Evolutionary conservation across 2,113 vertebrate genomes (phyloP), one percentile per base, ranked within the genome.

Genomic region (Ardeotis arabs): DNA sequence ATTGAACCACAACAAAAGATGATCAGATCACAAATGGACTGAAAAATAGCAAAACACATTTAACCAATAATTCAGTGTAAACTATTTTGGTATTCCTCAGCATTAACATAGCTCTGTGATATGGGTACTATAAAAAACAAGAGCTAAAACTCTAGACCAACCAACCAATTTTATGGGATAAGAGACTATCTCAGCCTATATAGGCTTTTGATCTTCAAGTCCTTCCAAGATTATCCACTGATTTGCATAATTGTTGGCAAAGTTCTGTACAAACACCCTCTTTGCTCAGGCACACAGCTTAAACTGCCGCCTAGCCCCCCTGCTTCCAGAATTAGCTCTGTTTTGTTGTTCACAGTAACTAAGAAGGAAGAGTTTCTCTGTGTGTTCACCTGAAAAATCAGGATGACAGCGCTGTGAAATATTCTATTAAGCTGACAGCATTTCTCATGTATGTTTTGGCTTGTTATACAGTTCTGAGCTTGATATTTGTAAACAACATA

Each of bases 391-490:
- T 93, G 84, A 94, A 96, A 95, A 95, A 75, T 85, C 81, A 84
- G 93, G 52, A 89, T 35, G 63, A 95, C 82, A 96, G 82, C 2
- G 0, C 84, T 90, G 78, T 84, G 70, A 94, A 95, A 96, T 77
- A 91, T 17, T 90, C 72, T 88, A 68, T 82, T 95, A 93, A 87
- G 49, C 6, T 92, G 87, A 93, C 82, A 96, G 49, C 75, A 78
- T 92, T 95, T 93, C 53, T 94, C 59, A 53, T 69, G 37, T 91
- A 89, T 85, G 64, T 89, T 97, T 95, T 84, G 63, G 59, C 70
- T 97, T 96, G 76, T 85, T 90, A 73, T 21, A 94, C 73, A 91
- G 59, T 86, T 95, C 73, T 68, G 49, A 88, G 75, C 37, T 93
- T 94, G 55, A 47, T 93, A 83, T 72, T 95, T 96, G 47, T 83